Conservation (phyloP, 2,113 vertebrate species). For the Canis aureus region DNA sequence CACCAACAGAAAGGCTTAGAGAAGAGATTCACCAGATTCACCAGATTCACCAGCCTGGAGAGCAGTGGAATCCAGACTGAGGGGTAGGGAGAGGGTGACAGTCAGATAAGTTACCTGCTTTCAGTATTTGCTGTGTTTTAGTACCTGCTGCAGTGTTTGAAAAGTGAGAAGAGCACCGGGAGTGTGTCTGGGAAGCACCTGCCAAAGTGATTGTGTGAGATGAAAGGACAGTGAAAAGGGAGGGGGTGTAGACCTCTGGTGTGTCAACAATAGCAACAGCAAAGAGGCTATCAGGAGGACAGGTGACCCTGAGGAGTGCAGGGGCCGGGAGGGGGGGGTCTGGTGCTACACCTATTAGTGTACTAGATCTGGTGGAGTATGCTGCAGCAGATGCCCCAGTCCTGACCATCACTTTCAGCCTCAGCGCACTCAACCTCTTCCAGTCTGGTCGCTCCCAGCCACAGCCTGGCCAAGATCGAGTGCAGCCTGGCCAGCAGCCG, state of each 20-base stretch:
- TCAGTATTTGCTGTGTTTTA: conserved; percentile 88
- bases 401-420: conserved; percentile 97
- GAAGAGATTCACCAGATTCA: not conserved
- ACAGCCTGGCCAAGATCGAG: conserved; percentile 99
- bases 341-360: conserved; percentile 92
- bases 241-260: conserved; percentile 2
- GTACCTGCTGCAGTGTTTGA: conserved; percentile 91
- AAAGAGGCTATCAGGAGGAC: conserved; percentile 83
- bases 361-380: conserved; percentile 95
- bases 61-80: not conserved
- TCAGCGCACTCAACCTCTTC: conserved; percentile 96
- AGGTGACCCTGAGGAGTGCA: conserved; percentile 88
- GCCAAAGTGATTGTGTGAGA: not conserved
- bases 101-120: conserved; percentile 47
- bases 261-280: fast-evolving
- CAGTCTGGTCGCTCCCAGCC: conserved; percentile 97
- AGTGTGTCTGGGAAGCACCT: conserved; percentile 72
- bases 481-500: conserved; percentile 98
- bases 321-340: conserved; percentile 78
- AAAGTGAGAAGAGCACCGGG: conserved; percentile 74
- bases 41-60: not conserved
- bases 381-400: conserved; percentile 97
- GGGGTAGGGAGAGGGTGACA: not conserved
- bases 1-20: not conserved
- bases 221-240: fast-evolving